Evolutionary conservation across 1,140 invertebrate species (phyloP), one percentile per base, ranked within the genome.

Genomic region (Ceratina japonica): DNA sequence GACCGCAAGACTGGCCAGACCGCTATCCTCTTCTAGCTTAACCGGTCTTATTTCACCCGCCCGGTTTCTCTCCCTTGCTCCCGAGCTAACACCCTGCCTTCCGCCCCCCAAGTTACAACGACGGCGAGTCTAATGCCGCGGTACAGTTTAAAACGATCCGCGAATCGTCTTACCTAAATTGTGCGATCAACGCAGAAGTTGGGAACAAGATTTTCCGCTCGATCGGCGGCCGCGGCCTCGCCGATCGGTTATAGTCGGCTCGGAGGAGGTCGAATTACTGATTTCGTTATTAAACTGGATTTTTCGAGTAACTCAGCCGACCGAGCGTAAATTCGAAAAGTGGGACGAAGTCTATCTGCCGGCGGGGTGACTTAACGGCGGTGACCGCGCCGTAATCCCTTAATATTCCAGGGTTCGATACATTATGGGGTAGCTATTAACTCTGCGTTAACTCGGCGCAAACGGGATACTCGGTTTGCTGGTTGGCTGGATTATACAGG

Each of bases 381-480:
- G 65, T 64, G 74, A 74, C 81, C 71, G 81, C 69, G 73, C 66
- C 54, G 66, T 87, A 87, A 87, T 87, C 86, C 86, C 79, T 87
- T 87, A 87, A 87, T 87, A 87, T 87, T 87, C 86, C 74, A 66
- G 75, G 69, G 72, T 83, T 82, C 83, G 86, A 86, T 87, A 87
- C 86, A 87, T 87, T 84, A 87, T 85, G 82, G 82, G 73, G 64
- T 75, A 80, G 83, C 83, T 84, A 87, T 87, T 87, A 87, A 87
- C 86, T 87, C 85, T 82, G 86, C 85, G 84, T 87, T 87, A 87
- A 87, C 86, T 87, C 83, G 79, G 80, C 75, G 85, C 84, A 87
- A 86, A 86, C 85, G 82, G 82, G 76, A 84, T 86, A 85, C 80
- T 76, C 80, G 74, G 82, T 86, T 87, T 87, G 81, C 81, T 75